phyloP scores from a whole-genome alignment of 2,797 vertebrate genomes.

The Manis crassicaudata region DNA sequence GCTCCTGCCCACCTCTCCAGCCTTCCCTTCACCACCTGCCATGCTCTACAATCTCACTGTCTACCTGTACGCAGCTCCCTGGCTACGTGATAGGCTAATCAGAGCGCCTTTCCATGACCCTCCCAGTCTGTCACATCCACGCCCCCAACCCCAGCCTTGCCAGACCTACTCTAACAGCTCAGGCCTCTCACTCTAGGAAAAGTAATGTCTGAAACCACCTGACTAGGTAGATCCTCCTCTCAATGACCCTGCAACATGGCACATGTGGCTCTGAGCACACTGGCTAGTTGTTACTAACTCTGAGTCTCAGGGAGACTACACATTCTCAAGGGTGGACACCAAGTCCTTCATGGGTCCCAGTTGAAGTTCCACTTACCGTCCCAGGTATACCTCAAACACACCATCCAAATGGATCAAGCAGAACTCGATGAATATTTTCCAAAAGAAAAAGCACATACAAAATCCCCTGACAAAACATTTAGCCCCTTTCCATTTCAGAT shows the following conservation, averaged over 20 bases:
- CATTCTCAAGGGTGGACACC: not conserved
- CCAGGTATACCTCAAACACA: not conserved
- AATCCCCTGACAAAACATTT: not conserved
- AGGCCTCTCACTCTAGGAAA: not conserved
- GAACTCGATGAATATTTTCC: not conserved
- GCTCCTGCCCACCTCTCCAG: not conserved
- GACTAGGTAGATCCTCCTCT: not conserved
- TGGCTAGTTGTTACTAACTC: accelerated
- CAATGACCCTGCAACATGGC: accelerated
- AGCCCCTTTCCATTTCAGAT: not conserved
- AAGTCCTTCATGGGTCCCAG: accelerated
- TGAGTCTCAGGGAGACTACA: not conserved
- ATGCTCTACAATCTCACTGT: too few relatives aligned
- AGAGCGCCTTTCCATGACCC: not conserved
- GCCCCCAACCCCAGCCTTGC: not conserved
- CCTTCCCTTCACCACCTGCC: accelerated
- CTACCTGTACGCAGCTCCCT: accelerated
- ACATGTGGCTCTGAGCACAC: accelerated
- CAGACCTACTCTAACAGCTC: not conserved
- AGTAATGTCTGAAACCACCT: not conserved
- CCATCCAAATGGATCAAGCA: not conserved
- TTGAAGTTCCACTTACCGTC: not conserved
- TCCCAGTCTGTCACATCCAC: too few relatives aligned
- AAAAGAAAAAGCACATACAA: not conserved
- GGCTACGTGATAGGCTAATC: too few relatives aligned